Base-by-base conservation (phyloP, 1,140 invertebrate species). In the Coptotermes formosanus region DNA sequence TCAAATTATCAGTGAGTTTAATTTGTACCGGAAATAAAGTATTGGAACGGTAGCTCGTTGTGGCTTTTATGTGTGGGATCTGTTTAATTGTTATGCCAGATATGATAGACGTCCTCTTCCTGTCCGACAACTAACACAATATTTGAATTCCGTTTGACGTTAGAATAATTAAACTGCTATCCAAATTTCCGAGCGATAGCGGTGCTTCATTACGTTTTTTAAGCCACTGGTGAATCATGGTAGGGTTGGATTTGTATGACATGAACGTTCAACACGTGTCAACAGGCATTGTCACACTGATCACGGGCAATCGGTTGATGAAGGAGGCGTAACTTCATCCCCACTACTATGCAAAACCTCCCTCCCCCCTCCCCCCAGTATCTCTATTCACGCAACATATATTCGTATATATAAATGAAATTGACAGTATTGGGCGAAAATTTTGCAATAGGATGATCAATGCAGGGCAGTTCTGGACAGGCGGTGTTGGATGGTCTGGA, bases 381-480 rank as follows among this genome's bases (percentile, higher is more conserved):
- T 55, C 64, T 30, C 25, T 30, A 30, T 75, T 75, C 64, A 75
- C 9, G 16, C 64, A 75, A 75, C n/a, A n/a, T 75, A 75, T 8
- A 75, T 4, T 38, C 38, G 38, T 38, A 38, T 25, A 75, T 30
- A 75, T 75, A 75, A 75, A 75, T 75, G 25, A 25, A 75, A 75
- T 75, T 75, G 64, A 75, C 64, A 75, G 64, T 75, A 75, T 75
- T 75, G 14, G 64, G 64, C 25, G 64, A 75, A 75, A n/a, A 30
- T 11, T 75, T 75, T 75, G 64, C 8, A 75, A 75, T 75, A 9
- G n/a, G 64, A 30, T 75, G 64, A 75, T n/a, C 64, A 75, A 75
- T 75, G 64, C 16, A 75, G 59, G 59, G 59, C 59, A 64, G 59
- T 64, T 64, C 59, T 64, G 7, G 21, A 8, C 59, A 64, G 59